Evolutionary conservation across 2,797 vertebrate species (phyloP), one percentile per base, ranked within the genome.

Genomic region (Zalophus californianus): DNA sequence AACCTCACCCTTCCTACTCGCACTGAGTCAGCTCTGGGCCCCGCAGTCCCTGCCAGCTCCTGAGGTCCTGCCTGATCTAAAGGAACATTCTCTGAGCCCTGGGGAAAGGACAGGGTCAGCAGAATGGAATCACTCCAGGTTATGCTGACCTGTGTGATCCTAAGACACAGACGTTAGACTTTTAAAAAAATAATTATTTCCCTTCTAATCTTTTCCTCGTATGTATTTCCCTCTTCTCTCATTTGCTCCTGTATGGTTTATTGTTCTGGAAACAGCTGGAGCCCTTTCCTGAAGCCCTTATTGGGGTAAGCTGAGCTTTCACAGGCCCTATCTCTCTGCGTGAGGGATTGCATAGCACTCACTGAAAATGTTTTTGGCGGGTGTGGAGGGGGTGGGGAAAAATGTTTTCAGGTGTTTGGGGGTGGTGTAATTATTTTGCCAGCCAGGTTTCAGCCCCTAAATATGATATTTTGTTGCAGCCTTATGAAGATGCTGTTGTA

Each of bases 181-280:
- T 77, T 68, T 84, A 1, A 73, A 95, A 83, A 85, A 88, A 75
- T 77, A 86, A 89, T 91, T 18, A 84, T 83, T 97, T 94, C 41
- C 35, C 41, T 75, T 95, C 52, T 78, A 77, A 70, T 95, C 32
- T 68, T 80, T 80, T 72, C n/a, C 90, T 91, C 3, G 7, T 91
- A 20, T 90, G 64, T 77, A 27, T 58, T 86, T 83, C 73, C 15
- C n/a, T 66, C 29, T 72, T 50, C 78, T 92, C 7, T 79, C 25
- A 56, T 94, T 97, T 92, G 16, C 35, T 9, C 41, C 29, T 23
- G 27, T 83, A 60, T 3, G 8, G 94, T 92, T 95, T 54, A 77
- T 87, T 68, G 44, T 91, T 96, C 48, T 97, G 48, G 41, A 90
- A 96, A 60, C 41, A 96, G n/a, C 62, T 96, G 88, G 38, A 38